phyloP scores from a whole-genome alignment of 2,797 vertebrate species.

The Sarcoramphus papa region DNA sequence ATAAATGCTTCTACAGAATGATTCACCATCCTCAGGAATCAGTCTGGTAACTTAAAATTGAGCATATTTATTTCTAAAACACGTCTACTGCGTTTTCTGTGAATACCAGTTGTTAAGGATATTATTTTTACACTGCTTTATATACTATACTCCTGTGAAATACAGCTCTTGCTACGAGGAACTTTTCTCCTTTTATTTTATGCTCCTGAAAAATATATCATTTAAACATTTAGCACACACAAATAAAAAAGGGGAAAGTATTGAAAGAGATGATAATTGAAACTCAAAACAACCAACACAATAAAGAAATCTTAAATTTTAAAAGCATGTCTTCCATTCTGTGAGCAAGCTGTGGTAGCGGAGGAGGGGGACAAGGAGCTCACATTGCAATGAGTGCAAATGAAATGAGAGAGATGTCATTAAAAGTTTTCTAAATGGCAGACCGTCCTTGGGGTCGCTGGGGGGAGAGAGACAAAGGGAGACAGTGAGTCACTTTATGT shows the following conservation, averaged over 20 bases:
- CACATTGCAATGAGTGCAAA: neutral
- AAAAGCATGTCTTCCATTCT: neutral
- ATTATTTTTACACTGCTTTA: neutral
- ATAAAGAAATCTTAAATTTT: neutral
- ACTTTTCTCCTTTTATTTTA: neutral
- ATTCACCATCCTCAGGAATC: neutral
- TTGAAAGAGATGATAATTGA: neutral
- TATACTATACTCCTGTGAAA: neutral
- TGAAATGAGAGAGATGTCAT: neutral
- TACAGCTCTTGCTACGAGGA: neutral
- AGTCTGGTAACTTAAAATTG: neutral
- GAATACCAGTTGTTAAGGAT: neutral
- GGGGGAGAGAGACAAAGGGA: neutral
- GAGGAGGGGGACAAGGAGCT: neutral
- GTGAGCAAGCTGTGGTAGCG: neutral
- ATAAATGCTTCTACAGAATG: neutral
- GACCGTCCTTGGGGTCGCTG: neutral
- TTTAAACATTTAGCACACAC: neutral
- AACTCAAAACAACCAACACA: neutral
- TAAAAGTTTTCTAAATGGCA: neutral
- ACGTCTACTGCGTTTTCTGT: neutral
- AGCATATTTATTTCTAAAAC: conserved; percentile 5
- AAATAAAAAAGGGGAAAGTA: neutral
- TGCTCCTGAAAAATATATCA: neutral
- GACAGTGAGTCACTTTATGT: neutral